phyloP scores from a whole-genome alignment of 2,888 invertebrate genomes.

The Allygus modestus region DNA sequence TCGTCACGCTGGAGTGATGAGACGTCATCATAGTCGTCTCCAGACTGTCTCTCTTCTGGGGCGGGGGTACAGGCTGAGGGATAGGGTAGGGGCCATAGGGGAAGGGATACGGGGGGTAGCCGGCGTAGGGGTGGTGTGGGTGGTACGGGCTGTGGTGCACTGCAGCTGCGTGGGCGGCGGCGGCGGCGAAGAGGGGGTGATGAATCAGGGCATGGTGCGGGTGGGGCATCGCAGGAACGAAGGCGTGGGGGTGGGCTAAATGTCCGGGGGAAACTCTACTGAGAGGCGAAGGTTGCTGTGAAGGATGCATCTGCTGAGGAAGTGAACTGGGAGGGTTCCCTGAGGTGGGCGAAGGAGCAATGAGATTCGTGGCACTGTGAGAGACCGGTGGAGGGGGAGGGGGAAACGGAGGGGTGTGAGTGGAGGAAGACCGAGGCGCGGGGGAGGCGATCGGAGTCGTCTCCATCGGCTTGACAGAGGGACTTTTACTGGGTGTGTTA shows the following conservation, averaged over 20 bases:
- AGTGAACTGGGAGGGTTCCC: slow-evolving; percentile 79
- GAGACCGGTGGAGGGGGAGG: slow-evolving; percentile 69
- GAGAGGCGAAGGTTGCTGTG: slow-evolving; percentile 83
- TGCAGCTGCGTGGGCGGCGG: slow-evolving; percentile 79
- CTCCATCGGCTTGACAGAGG: slow-evolving; percentile 68
- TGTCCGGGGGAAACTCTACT: slow-evolving; percentile 72
- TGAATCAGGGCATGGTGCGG: slow-evolving; percentile 84
- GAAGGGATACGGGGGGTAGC: slow-evolving; percentile 77
- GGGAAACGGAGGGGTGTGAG: slow-evolving; percentile 68
- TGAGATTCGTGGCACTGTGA: slow-evolving; percentile 73
- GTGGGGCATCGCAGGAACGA: slow-evolving; percentile 79
- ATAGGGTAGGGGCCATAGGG: slow-evolving; percentile 75
- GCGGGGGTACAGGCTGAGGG: slow-evolving; percentile 75
- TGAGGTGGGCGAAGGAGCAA: slow-evolving; percentile 69
- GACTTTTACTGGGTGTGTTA: slow-evolving; percentile 73
- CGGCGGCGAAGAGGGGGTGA: slow-evolving; percentile 81
- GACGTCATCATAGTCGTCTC: slow-evolving; percentile 84
- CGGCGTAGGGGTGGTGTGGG: slow-evolving; percentile 77
- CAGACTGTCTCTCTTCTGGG: slow-evolving; percentile 71
- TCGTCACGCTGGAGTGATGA: slow-evolving; percentile 85
- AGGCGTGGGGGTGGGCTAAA: slow-evolving; percentile 72
- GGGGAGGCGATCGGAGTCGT: slow-evolving; percentile 68
- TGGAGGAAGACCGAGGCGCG: slow-evolving; percentile 68
- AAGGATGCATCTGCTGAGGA: slow-evolving; percentile 85
- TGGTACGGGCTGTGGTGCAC: slow-evolving; percentile 85